Evolutionary conservation across 2,888 invertebrate species (phyloP), one percentile per base, ranked within the genome.

Genomic region (Brachyptera risi): DNA sequence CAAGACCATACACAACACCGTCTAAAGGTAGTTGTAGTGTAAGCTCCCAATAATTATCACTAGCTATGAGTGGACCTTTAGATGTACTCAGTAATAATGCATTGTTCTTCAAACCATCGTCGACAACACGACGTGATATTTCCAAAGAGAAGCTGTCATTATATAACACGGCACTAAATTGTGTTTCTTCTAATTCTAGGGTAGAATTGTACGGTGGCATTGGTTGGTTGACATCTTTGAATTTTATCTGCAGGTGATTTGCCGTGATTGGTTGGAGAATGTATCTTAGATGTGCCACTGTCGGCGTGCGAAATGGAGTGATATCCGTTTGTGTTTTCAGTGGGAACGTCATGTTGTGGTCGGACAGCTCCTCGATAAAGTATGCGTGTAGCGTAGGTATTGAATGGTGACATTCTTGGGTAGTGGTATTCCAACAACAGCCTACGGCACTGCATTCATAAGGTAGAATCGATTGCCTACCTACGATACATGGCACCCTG

Each of bases 21-120:
- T 79, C 50, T 1, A 54, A 74, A 0, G 80, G 80, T 27, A 85
- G 67, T 65, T 76, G 77, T 17, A 85, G 75, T 0, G 80, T 75
- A 68, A 83, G 77, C 71, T 85, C 85, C 82, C 83, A 83, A 67
- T 83, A 84, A 44, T 78, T 74, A 21, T 80, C 72, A 0, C 83
- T 80, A 1, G 82, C 79, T 62, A 85, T 81, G 0, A 84, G 65
- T 0, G 85, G 83, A 0, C 84, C 84, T 64, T 76, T 73, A 0
- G 78, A 71, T 0, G 83, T 83, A 27, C 78, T 79, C 19, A 85
- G 76, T 59, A 84, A 72, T 3, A 69, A 56, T 11, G 78, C 75
- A 76, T 26, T 35, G 0, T 60, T 51, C 13, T 58, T 59, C 7
- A 66, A 63, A 1, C 59, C 49, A 31, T 35, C 47, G 42, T 64